phyloP scores from a whole-genome alignment of 2,113 vertebrate species.

The Gobiocypris rarus region DNA sequence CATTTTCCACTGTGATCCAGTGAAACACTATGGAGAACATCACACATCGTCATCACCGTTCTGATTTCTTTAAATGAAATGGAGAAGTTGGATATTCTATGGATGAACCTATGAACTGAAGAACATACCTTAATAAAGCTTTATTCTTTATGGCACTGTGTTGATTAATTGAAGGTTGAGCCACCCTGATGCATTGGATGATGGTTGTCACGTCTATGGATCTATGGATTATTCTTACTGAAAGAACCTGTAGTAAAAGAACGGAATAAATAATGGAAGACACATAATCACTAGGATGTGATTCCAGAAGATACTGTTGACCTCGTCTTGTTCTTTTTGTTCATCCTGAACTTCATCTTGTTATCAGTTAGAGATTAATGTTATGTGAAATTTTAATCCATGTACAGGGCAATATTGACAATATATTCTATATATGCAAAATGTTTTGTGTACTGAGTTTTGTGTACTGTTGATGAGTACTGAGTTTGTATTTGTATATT shows the following conservation, averaged over 20 bases:
- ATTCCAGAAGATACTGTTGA: conserved; percentile 9
- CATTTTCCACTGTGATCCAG: not conserved
- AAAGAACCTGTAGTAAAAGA: not conserved
- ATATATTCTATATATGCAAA: conserved; percentile 12
- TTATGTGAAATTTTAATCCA: conserved; percentile 4
- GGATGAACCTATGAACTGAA: not conserved
- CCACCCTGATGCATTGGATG: not conserved
- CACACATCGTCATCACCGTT: not conserved
- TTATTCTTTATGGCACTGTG: conserved; percentile 16
- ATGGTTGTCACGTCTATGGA: not conserved
- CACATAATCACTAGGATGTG: not conserved
- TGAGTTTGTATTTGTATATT: not conserved
- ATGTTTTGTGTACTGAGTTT: too few species aligned
- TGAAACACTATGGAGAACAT: not conserved
- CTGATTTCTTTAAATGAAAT: not conserved
- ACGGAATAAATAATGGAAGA: not conserved
- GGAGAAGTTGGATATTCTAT: not conserved
- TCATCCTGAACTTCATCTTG: not conserved
- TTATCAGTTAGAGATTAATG: not conserved
- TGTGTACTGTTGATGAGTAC: conserved; percentile 4
- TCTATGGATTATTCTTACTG: conserved; percentile 22
- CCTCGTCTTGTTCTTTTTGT: conserved; percentile 1
- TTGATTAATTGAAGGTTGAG: not conserved
- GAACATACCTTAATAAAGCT: not conserved
- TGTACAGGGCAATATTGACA: conserved; percentile 32